These are phyloP conservation scores for Anniella stebbinsi DNA, from an alignment of 2,797 vertebrate species.

Conservation along the genomic window DNA sequence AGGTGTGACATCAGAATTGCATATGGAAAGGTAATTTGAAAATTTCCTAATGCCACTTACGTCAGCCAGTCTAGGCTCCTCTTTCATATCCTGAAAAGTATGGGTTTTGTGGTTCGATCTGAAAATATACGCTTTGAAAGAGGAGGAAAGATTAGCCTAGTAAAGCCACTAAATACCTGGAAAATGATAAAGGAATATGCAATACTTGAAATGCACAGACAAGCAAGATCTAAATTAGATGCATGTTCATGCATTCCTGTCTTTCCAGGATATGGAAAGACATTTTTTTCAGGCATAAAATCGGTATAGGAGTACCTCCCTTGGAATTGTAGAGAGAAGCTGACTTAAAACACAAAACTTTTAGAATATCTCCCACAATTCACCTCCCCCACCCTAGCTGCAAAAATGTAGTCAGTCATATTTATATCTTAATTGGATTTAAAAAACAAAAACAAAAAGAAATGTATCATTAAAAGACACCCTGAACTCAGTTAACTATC, in stretches of 20 bases:
- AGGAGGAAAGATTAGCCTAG: neutral
- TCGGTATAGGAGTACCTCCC: neutral
- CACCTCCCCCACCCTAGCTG: neutral
- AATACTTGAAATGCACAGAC: neutral
- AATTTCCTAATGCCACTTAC: neutral
- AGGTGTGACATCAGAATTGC: too few relatives aligned
- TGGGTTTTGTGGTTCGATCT: neutral
- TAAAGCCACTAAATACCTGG: neutral
- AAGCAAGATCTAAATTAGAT: neutral
- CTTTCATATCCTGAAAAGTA: neutral
- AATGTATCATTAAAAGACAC: neutral
- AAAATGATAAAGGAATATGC: neutral
- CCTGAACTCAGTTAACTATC: neutral
- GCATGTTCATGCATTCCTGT: neutral
- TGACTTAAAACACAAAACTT: neutral
- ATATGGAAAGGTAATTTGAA: neutral
- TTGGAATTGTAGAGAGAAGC: neutral
- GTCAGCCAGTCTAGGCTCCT: neutral
- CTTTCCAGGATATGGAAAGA: neutral
- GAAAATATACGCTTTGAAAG: neutral
- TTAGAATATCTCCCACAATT: neutral
- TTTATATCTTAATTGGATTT: neutral
- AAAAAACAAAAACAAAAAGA: too few relatives aligned
- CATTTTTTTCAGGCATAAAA: neutral
- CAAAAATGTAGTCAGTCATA: neutral